Conservation (phyloP, 2,113 vertebrate species). For the Semicossyphus pulcher region DNA sequence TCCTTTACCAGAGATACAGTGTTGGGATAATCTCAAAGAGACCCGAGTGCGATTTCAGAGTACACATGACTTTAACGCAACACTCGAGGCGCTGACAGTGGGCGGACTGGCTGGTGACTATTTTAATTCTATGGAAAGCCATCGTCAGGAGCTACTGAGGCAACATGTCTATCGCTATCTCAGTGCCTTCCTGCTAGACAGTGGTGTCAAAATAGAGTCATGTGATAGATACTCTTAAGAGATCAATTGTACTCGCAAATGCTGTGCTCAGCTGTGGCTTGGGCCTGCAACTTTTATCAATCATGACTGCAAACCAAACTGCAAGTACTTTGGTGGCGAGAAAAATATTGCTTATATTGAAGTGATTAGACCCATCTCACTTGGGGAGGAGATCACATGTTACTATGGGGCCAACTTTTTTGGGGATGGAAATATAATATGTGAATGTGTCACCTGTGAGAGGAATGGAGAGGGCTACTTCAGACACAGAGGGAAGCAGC, state of each 20-base stretch:
- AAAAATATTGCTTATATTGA: conserved; percentile 91
- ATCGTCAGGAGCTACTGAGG: conserved; percentile 90
- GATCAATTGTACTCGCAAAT: conserved; percentile 92
- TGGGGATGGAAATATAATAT: conserved; percentile 93
- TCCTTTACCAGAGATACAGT: conserved; percentile 86
- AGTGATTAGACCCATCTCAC: conserved; percentile 90
- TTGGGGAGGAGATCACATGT: conserved; percentile 94
- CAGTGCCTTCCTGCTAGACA: conserved; percentile 90
- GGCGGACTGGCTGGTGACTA: conserved; percentile 89
- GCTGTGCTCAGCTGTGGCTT: conserved; percentile 92
- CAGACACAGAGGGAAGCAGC: conserved; percentile 76
- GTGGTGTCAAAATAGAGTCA: conserved; percentile 89
- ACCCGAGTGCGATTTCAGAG: conserved; percentile 89
- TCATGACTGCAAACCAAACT: conserved; percentile 95
- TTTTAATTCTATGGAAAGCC: conserved; percentile 85
- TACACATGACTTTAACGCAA: conserved; percentile 88
- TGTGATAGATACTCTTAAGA: conserved; percentile 94
- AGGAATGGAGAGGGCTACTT: conserved; percentile 92
- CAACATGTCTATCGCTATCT: conserved; percentile 91
- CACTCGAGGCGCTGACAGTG: conserved; percentile 88
- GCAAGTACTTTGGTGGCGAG: conserved; percentile 86
- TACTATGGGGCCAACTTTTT: conserved; percentile 96
- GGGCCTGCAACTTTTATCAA: conserved; percentile 95
- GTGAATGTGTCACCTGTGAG: conserved; percentile 94
- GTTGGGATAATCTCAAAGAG: conserved; percentile 91